Base-by-base conservation (phyloP, 2,113 vertebrate genomes). In the Prietella phreatophila region DNA sequence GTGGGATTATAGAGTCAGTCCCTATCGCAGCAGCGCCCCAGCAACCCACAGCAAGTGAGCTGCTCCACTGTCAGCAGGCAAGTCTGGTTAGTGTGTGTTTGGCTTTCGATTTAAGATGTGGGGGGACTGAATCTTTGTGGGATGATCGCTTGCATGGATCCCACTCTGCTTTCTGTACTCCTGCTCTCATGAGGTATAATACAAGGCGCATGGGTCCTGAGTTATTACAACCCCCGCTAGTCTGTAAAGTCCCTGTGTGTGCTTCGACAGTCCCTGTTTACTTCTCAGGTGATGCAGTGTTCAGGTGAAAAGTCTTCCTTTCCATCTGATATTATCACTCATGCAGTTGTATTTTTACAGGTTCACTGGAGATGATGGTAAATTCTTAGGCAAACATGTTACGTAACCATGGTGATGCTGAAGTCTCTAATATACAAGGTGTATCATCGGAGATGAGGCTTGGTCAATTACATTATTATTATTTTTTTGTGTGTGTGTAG, bases 361-460 rank as follows among this genome's bases (percentile, higher is more conserved):
- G 75, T 69, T 79, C 58, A 15, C 27, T 22, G 10, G 15, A 63
- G 85, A 15, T 14, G 58, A 10, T 2, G 9, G 53, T 15, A 75
- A 10, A 60, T 50, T 61, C 76, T 85, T 47, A 63, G 73, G n/a
- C 73, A 86, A 42, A 30, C 15, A 33, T 36, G 20, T 56, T 79
- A 53, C 25, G 20, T 42, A 69, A 39, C 33, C 33, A 67, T 81
- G 8, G 69, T 3, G n/a, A 67, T 86, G 90, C 86, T 91, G 90
- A 93, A 93, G 92, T 93, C 92, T 87, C 75, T 75, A 90, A 84
- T 90, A 85, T 87, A 92, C 90, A 89, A 61, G 88, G 92, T 92
- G 92, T 92, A 93, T 94, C 93, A 93, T 88, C 86, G 88, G 90
- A 91, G 93, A 94, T 92, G 92, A 92, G 93, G 89, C 91, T 50